Evolutionary conservation across 2,113 vertebrate genomes (phyloP).

Genomic region (Hippocampus barbouri): DNA sequence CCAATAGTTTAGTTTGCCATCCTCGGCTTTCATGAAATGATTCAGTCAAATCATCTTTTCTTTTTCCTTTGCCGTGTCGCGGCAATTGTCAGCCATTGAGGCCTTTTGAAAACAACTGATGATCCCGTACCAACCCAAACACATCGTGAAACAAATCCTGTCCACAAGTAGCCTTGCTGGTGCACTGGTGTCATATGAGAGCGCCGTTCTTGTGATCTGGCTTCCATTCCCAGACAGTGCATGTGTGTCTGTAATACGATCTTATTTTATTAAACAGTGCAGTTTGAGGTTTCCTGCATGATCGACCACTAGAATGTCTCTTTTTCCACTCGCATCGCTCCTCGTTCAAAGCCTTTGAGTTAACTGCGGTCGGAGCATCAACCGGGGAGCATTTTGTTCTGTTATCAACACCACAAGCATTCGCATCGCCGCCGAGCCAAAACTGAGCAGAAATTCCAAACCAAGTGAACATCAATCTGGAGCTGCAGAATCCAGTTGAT

Average conservation of each 20-base stretch:
- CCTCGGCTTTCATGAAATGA: constrained; percentile 2
- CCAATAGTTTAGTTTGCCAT: background rate
- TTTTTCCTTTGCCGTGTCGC: constrained; percentile 25
- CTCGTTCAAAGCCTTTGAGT: background rate
- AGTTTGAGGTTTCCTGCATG: constrained; percentile 20
- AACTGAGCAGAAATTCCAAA: constrained; percentile 3
- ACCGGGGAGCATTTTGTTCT: background rate
- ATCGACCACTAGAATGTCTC: constrained; percentile 26
- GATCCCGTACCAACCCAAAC: constrained; percentile 4
- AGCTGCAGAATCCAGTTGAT: background rate
- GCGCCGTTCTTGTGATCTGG: constrained; percentile 87
- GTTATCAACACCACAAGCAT: constrained; percentile 13
- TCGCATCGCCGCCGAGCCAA: constrained; percentile 14
- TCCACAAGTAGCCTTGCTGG: constrained; percentile 69
- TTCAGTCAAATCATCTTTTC: constrained; percentile 40
- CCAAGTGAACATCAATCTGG: background rate
- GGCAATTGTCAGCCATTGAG: constrained; percentile 52
- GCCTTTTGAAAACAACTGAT: constrained; percentile 17
- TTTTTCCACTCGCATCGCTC: constrained; percentile 7
- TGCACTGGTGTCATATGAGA: constrained; percentile 92
- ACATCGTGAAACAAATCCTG: background rate
- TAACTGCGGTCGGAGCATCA: background rate
- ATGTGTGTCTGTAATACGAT: background rate
- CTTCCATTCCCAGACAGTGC: constrained; percentile 71
- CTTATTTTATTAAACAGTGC: constrained; percentile 19